A percentile compares a stretch with the other conserved stretches of the same genome.
Evolutionary conservation across 2,888 invertebrate species (phyloP).

Genomic region (Philereme vetulata): DNA sequence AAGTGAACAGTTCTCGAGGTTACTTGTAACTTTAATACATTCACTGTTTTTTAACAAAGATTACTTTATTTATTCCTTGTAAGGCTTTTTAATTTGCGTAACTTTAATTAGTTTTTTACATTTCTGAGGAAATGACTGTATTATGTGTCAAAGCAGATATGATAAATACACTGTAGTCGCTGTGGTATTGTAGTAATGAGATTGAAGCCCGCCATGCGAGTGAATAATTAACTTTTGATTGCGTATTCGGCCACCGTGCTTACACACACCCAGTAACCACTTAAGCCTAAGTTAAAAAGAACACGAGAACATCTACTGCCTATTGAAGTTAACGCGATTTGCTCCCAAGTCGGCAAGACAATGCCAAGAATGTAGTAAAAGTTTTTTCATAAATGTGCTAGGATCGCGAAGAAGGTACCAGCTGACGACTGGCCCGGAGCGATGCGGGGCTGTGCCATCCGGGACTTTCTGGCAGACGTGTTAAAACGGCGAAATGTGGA

Average conservation of each 20-base stretch:
- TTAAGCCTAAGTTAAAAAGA: not conserved
- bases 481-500: slow-evolving; percentile 72
- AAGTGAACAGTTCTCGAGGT: slow-evolving; percentile 71
- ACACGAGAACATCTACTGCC: slow-evolving; percentile 1
- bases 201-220: not conserved
- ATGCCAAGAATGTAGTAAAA: slow-evolving; percentile 72
- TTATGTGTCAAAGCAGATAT: slow-evolving; percentile 16
- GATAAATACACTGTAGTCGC: slow-evolving; percentile 10
- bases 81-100: slow-evolving; percentile 7
- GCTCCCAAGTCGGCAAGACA: slow-evolving; percentile 57
- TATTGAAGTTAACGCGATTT: slow-evolving; percentile 26
- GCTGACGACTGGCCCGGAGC: slow-evolving; percentile 77
- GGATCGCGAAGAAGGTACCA: slow-evolving; percentile 64
- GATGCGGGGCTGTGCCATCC: slow-evolving; percentile 57
- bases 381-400: slow-evolving; percentile 81
- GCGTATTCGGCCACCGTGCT: not conserved
- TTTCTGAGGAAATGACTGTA: slow-evolving; percentile 9
- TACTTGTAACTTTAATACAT: slow-evolving; percentile 77
- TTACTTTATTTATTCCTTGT: slow-evolving; percentile 39
- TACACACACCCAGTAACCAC: too few species aligned
- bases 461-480: slow-evolving; percentile 76
- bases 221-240: not conserved
- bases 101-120: slow-evolving; percentile 5
- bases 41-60: slow-evolving; percentile 58
- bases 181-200: slow-evolving; percentile 1